Conservation (phyloP, 2,797 vertebrate genomes). For the Petrocephalus schoutedeni region DNA sequence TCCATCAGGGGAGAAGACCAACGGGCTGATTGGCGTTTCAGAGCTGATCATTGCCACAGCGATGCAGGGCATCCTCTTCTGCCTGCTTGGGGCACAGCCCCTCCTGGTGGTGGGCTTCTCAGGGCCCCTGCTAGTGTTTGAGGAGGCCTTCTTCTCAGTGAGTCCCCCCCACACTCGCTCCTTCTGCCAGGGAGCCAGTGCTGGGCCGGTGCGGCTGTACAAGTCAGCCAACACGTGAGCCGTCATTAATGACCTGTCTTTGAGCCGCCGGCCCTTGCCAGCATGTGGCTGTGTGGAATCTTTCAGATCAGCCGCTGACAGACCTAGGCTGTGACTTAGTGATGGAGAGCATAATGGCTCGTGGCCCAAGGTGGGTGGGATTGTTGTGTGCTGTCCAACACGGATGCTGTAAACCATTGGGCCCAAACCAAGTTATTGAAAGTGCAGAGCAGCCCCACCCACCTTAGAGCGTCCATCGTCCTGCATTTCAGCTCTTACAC, state of each 20-base stretch:
- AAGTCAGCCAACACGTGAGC: constrained; percentile 12
- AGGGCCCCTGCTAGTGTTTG: constrained; percentile 87
- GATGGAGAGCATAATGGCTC: not conserved
- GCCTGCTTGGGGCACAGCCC: constrained; percentile 85
- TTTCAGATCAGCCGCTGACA: not conserved
- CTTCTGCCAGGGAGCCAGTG: constrained; percentile 11
- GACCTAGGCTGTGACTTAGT: not conserved
- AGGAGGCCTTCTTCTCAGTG: constrained; percentile 88
- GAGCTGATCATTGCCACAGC: constrained; percentile 91
- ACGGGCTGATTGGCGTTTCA: constrained; percentile 86
- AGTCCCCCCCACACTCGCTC: constrained; percentile 37
- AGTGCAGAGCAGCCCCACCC: not conserved
- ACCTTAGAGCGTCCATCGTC: not conserved
- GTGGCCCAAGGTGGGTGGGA: not conserved
- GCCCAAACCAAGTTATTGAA: not conserved
- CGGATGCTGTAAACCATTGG: not conserved
- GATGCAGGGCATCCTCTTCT: constrained; percentile 83
- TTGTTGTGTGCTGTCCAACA: not conserved
- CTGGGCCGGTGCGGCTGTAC: not conserved
- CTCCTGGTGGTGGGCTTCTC: constrained; percentile 89
- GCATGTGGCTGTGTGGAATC: not conserved
- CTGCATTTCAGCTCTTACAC: not conserved
- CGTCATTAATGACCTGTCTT: not conserved
- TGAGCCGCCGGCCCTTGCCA: not conserved
- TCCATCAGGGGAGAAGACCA: constrained; percentile 83